Percentiles rank a stretch among this genome's conserved stretches.
These are phyloP conservation scores for Patella depressa DNA, from an alignment of 2,888 invertebrate species.

Conservation along the genomic window DNA sequence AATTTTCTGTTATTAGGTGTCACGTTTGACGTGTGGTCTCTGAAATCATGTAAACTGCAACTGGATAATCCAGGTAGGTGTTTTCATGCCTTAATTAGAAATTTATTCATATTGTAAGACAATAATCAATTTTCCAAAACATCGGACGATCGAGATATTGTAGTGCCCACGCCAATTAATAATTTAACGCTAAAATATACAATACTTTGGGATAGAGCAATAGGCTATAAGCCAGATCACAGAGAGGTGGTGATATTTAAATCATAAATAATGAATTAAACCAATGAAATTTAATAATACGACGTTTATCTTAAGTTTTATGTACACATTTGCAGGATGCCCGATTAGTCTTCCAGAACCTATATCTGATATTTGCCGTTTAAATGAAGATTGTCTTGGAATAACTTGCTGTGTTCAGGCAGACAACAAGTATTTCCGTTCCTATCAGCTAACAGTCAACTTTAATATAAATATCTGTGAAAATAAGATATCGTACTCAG, in stretches of 20 bases:
- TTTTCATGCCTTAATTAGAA: background rate
- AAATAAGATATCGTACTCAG: slow-evolving; percentile 31
- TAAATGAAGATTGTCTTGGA: slow-evolving; percentile 21
- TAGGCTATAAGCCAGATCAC: too few species aligned
- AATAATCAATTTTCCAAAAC: too few species aligned
- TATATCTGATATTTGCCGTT: slow-evolving; percentile 16
- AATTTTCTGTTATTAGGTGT: slow-evolving; percentile 19
- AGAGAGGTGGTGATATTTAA: too few species aligned
- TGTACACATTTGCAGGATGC: slow-evolving; percentile 15
- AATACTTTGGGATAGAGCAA: too few species aligned
- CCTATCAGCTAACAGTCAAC: slow-evolving; percentile 15
- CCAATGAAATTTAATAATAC: too few species aligned
- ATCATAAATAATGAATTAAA: too few species aligned
- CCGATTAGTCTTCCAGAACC: slow-evolving; percentile 13
- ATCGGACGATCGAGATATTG: too few species aligned
- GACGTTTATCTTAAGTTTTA: too few species aligned
- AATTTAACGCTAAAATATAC: too few species aligned
- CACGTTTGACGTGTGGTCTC: slow-evolving; percentile 12
- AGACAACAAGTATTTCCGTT: slow-evolving; percentile 25
- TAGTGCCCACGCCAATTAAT: too few species aligned
- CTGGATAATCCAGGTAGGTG: background rate
- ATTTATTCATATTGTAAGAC: too few species aligned
- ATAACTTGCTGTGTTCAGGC: slow-evolving; percentile 27
- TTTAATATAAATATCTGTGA: slow-evolving; percentile 35
- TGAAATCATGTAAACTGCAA: background rate